phyloP scores from a whole-genome alignment of 2,888 invertebrate genomes.

The Dermolepida albohirtum region DNA sequence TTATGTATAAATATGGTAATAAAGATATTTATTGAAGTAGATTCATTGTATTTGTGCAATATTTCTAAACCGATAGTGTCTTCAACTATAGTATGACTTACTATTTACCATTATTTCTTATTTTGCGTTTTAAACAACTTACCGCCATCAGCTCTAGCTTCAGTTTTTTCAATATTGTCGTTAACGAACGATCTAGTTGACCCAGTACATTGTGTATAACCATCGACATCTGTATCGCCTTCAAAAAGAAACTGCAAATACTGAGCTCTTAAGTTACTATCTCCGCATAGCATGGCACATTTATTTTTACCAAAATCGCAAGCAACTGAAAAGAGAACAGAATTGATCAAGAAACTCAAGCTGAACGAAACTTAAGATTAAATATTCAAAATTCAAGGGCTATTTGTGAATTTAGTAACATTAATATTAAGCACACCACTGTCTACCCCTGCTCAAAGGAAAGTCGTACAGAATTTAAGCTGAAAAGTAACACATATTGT shows the following conservation, averaged over 20 bases:
- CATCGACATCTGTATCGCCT: slow-evolving; percentile 41
- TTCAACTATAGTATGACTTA: too few species aligned
- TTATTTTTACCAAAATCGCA: slow-evolving; percentile 60
- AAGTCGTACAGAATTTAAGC: too few species aligned
- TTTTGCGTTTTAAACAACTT: background rate
- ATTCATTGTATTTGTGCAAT: too few species aligned
- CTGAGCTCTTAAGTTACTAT: background rate
- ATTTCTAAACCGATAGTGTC: too few species aligned
- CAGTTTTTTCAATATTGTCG: slow-evolving; percentile 52
- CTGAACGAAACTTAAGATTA: too few species aligned
- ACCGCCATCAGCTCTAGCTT: slow-evolving; percentile 1
- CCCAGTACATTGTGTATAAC: slow-evolving; percentile 54
- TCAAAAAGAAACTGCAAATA: slow-evolving; percentile 1
- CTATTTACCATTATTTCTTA: background rate
- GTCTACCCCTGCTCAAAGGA: too few species aligned
- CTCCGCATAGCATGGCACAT: slow-evolving; percentile 64
- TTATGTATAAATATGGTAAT: too few species aligned
- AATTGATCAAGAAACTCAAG: too few species aligned
- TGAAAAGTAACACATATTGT: too few species aligned
- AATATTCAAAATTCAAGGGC: background rate
- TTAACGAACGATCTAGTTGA: slow-evolving; percentile 36
- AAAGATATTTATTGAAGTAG: too few species aligned
- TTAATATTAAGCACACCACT: too few species aligned
- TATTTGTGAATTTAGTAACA: background rate
- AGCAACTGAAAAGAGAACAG: slow-evolving; percentile 58